Evolutionary conservation across 2,113 vertebrate species (phyloP).

Genomic region (Thamnophis sirtalis): DNA sequence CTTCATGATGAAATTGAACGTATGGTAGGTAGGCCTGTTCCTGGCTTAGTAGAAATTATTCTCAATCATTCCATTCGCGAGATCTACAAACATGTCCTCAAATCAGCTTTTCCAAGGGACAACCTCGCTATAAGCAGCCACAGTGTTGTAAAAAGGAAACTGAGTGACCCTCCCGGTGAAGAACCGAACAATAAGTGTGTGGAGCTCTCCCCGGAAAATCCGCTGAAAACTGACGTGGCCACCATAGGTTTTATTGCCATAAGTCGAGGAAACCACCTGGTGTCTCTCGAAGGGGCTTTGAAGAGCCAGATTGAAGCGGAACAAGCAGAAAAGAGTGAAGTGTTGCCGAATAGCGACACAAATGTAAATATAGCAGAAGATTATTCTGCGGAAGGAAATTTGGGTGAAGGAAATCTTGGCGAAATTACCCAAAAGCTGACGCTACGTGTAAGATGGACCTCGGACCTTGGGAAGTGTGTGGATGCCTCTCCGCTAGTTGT

Average conservation of each 20-base stretch:
- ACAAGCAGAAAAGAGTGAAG: slow-evolving; percentile 6
- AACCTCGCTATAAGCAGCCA: slow-evolving; percentile 18
- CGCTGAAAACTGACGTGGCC: not conserved
- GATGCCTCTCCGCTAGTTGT: slow-evolving; percentile 88
- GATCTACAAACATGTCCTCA: slow-evolving; percentile 69
- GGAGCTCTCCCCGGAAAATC: slow-evolving; percentile 29
- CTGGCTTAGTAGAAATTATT: slow-evolving; percentile 82
- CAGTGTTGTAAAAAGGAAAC: slow-evolving; percentile 59
- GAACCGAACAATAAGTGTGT: slow-evolving; percentile 37
- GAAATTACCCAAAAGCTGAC: slow-evolving; percentile 33
- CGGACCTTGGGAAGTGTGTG: slow-evolving; percentile 88
- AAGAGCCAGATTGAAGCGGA: not conserved
- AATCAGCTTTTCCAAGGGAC: slow-evolving; percentile 41
- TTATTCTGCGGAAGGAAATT: slow-evolving; percentile 6
- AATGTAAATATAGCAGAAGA: not conserved
- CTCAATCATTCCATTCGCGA: slow-evolving; percentile 78
- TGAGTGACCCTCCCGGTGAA: slow-evolving; percentile 12
- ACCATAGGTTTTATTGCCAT: slow-evolving; percentile 54
- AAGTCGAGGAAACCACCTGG: slow-evolving; percentile 63
- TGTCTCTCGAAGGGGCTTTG: slow-evolving; percentile 23
- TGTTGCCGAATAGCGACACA: not conserved
- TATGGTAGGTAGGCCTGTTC: slow-evolving; percentile 66
- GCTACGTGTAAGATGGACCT: slow-evolving; percentile 78
- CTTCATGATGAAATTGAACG: slow-evolving; percentile 77
- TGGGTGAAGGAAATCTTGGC: not conserved